Evolutionary conservation across 2,113 vertebrate genomes (phyloP).

Genomic region (Onychostoma macrolepis): DNA sequence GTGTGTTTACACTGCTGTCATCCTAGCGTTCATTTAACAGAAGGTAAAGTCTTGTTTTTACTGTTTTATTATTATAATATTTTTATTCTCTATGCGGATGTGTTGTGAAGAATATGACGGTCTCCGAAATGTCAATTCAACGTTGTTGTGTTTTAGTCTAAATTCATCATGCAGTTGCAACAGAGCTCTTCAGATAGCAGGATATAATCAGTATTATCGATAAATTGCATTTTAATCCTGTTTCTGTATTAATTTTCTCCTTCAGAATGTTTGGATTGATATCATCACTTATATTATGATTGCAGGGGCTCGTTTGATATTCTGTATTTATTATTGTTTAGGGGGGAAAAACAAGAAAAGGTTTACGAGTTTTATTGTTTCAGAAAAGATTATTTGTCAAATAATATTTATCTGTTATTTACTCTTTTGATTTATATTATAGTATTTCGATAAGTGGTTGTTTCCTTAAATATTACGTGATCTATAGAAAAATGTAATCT

Average conservation of each 20-base stretch:
- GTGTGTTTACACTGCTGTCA: conserved; percentile 59
- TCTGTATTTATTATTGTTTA: not conserved
- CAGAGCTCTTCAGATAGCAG: not conserved
- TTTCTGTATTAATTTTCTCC: not conserved
- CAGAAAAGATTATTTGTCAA: not conserved
- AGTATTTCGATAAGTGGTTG: not conserved
- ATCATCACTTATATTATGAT: not conserved
- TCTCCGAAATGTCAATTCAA: not conserved
- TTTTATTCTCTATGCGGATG: not conserved
- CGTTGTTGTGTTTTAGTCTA: not conserved
- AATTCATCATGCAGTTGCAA: not conserved
- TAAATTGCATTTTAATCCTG: not conserved
- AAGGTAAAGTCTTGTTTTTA: conserved; percentile 60
- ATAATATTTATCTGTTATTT: not conserved
- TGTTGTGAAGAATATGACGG: not conserved
- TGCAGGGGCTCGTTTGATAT: not conserved
- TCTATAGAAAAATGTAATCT: not conserved
- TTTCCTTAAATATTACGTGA: not conserved
- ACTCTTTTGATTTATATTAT: not conserved
- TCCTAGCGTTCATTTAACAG: conserved; percentile 2
- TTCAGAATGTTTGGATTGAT: not conserved
- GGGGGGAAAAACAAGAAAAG: not conserved
- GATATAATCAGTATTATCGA: not conserved
- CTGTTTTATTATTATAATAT: not conserved
- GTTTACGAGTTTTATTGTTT: not conserved